Percentiles rank a stretch among this genome's conserved stretches.
phyloP scores from a whole-genome alignment of 1,140 invertebrate species.

The Trissolcus basalis region DNA sequence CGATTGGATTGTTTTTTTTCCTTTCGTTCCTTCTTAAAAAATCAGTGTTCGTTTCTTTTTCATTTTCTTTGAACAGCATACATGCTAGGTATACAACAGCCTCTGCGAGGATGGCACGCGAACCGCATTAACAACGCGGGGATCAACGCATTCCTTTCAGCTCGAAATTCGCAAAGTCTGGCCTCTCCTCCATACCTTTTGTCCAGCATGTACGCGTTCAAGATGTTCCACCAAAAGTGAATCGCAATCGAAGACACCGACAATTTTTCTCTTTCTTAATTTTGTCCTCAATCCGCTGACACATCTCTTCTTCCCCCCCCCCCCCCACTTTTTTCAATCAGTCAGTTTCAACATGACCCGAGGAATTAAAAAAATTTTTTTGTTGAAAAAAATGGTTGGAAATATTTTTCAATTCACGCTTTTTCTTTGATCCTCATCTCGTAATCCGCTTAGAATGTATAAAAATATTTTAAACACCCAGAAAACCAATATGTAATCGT shows the following conservation, averaged over 20 bases:
- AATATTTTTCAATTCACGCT: constrained; percentile 6
- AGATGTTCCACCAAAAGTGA: constrained; percentile 44
- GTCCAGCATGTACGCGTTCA: constrained; percentile 15
- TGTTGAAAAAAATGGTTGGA: too few species aligned
- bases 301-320: background rate
- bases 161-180: constrained; percentile 58
- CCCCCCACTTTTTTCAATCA: too few species aligned
- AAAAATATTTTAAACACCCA: constrained; percentile 32
- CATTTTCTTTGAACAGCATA: constrained; percentile 43
- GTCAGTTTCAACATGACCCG: too few species aligned
- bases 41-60: constrained; percentile 33
- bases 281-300: background rate
- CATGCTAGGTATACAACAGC: constrained; percentile 52
- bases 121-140: constrained; percentile 59
- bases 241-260: constrained; percentile 2
- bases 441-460: constrained; percentile 8
- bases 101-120: constrained; percentile 61
- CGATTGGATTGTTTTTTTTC: constrained; percentile 8
- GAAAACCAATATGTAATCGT: constrained; percentile 39
- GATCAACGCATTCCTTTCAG: constrained; percentile 63
- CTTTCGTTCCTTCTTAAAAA: constrained; percentile 28
- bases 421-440: constrained; percentile 11
- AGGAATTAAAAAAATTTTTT: too few species aligned
- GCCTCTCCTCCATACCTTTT: constrained; percentile 25
- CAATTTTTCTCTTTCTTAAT: constrained; percentile 6